Evolutionary conservation across 2,797 vertebrate species (phyloP), one percentile per base, ranked within the genome.

Genomic region (Poecilia picta): DNA sequence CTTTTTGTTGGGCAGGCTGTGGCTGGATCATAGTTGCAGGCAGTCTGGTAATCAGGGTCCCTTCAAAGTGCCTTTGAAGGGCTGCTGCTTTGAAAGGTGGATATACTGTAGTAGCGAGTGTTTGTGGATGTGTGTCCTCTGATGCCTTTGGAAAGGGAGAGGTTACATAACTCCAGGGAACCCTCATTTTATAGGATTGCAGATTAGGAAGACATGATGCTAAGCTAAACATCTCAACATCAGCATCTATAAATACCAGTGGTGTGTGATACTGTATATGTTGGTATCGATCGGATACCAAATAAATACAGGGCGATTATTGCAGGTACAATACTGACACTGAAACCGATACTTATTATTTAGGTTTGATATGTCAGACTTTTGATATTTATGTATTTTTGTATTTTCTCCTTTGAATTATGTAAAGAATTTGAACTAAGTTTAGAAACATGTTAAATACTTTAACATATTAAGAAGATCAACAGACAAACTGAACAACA

Each of bases 41-140:
- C 76, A 66, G 77, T 62, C 73, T 72, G 83, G 75, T 87, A 87
- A 90, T 93, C 88, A 91, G 73, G 45, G 71, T 10, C 71, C 64
- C 78, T 89, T 91, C 89, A 91, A 89, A 91, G 89, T 0, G 0
- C 0, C 84, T 89, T 91, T 92, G 88, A 90, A 89, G 83, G 75
- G 77, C 75, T 73, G 84, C 41, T 72, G 87, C 90, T 88, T 88
- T 89, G 75, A 88, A 91, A 83, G 81, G 80, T 83, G 75, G 71
- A 81, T 77, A 83, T 80, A n/a, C n/a, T n/a, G n/a, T n/a, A 75
- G 79, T 79, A 71, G 73, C 55, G 74, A 72, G 15, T 76, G 74
- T 72, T 73, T 33, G 46, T 71, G 55, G 51, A 43, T 57, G 25
- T 31, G 59, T 77, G 2, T 80, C 81, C 73, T 76, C 70, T 73